phyloP scores from a whole-genome alignment of 2,797 vertebrate genomes.

The Saxicola maurus region DNA sequence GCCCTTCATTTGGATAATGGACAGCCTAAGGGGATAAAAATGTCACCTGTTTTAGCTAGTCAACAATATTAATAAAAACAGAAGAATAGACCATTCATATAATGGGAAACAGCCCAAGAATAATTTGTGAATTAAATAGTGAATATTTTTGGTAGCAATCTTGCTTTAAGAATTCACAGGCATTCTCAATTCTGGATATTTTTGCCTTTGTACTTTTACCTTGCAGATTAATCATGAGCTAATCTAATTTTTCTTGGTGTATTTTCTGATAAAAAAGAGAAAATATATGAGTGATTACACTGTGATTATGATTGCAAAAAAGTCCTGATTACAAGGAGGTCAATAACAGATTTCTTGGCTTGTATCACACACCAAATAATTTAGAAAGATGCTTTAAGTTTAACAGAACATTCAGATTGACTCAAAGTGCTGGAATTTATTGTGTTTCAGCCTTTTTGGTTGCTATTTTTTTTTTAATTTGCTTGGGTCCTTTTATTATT shows the following conservation, averaged over 20 bases:
- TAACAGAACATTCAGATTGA: neutral
- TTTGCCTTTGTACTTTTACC: neutral
- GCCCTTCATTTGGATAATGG: constrained; percentile 79
- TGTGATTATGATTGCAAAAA: neutral
- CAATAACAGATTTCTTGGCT: neutral
- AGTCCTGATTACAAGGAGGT: neutral
- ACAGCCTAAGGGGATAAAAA: constrained; percentile 77
- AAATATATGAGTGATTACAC: neutral
- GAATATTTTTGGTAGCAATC: constrained; percentile 21
- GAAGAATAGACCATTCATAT: constrained; percentile 59
- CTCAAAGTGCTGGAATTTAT: neutral
- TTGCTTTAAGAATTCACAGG: constrained; percentile 5
- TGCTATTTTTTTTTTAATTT: neutral
- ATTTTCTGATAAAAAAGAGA: neutral
- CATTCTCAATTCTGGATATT: neutral
- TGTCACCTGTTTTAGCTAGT: constrained; percentile 77
- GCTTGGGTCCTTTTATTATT: neutral
- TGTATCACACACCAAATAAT: neutral
- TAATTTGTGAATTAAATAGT: constrained; percentile 40
- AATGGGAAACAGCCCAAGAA: constrained; percentile 29
- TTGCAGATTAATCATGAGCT: neutral
- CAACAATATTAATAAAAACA: constrained; percentile 73
- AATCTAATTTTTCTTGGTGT: neutral
- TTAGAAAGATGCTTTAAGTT: neutral
- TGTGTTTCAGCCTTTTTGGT: neutral